phyloP scores from a whole-genome alignment of 2,888 invertebrate species.

The Eupithecia exiguata region DNA sequence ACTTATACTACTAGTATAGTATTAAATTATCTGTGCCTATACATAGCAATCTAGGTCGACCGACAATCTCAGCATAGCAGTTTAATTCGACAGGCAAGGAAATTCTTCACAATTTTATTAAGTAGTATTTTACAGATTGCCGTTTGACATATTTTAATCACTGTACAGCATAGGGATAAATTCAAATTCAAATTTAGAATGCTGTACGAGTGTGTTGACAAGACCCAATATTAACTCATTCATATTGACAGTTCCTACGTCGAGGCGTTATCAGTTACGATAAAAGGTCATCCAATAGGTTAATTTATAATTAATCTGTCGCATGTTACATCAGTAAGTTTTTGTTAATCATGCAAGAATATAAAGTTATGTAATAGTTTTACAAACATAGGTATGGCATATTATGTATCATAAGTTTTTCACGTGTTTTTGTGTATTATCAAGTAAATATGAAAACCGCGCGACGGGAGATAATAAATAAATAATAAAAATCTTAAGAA shows the following conservation, averaged over 20 bases:
- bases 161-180: not conserved
- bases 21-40: not conserved
- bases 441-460: not conserved
- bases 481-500: no score
- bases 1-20: no score
- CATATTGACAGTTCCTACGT: slow-evolving; percentile 27
- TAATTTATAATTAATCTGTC: not conserved
- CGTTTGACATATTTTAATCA: no score
- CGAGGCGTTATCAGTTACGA: slow-evolving; percentile 36
- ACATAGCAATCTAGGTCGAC: slow-evolving; percentile 4
- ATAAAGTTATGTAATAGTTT: not conserved
- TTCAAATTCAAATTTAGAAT: not conserved
- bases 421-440: not conserved
- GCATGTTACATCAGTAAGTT: not conserved
- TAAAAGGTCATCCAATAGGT: slow-evolving; percentile 35
- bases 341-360: not conserved
- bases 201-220: slow-evolving; percentile 25
- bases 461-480: not conserved
- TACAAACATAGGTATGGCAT: not conserved
- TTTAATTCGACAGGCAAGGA: not conserved
- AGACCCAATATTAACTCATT: slow-evolving; percentile 35
- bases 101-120: no score
- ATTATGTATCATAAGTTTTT: not conserved
- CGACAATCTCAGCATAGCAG: not conserved
- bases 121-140: no score